phyloP scores from a whole-genome alignment of 2,113 vertebrate species.

The Lophius piscatorius region DNA sequence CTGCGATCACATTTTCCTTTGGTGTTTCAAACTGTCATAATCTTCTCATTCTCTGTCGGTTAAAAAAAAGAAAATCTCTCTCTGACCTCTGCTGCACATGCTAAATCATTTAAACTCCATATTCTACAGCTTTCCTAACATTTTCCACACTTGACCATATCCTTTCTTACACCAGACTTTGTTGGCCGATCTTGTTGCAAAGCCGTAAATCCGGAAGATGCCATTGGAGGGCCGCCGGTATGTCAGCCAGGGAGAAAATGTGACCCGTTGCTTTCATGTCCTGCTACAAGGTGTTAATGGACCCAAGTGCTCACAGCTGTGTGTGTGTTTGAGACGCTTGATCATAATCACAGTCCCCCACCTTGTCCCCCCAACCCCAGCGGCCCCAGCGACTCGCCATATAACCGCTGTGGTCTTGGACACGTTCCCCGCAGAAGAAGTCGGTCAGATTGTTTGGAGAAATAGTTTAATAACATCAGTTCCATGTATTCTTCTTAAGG shows the following conservation, averaged over 20 bases:
- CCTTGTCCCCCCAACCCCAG: neutral
- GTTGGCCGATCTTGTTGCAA: constrained; percentile 62
- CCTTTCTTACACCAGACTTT: constrained; percentile 45
- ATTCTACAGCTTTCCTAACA: constrained; percentile 49
- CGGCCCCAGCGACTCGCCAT: constrained; percentile 11
- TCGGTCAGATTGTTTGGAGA: constrained; percentile 37
- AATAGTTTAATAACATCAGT: too few relatives aligned
- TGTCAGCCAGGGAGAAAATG: constrained; percentile 52
- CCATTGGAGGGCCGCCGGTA: constrained; percentile 20
- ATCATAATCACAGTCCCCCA: constrained; percentile 54
- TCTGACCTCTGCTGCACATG: constrained; percentile 58
- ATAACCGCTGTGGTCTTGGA: constrained; percentile 54
- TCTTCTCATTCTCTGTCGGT: constrained; percentile 18
- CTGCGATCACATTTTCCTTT: constrained; percentile 10
- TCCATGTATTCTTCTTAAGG: too few relatives aligned
- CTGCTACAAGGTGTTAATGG: constrained; percentile 75
- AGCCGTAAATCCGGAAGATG: constrained; percentile 59
- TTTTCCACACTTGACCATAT: constrained; percentile 61
- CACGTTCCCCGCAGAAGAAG: constrained; percentile 37
- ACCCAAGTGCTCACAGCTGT: constrained; percentile 78
- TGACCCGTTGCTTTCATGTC: constrained; percentile 70
- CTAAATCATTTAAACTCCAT: constrained; percentile 51
- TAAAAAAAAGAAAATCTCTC: too few relatives aligned
- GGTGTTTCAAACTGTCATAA: neutral
- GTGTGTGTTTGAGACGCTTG: constrained; percentile 69